Base-by-base conservation (phyloP, 1,140 invertebrate species). In the Trichogramma pretiosum region DNA sequence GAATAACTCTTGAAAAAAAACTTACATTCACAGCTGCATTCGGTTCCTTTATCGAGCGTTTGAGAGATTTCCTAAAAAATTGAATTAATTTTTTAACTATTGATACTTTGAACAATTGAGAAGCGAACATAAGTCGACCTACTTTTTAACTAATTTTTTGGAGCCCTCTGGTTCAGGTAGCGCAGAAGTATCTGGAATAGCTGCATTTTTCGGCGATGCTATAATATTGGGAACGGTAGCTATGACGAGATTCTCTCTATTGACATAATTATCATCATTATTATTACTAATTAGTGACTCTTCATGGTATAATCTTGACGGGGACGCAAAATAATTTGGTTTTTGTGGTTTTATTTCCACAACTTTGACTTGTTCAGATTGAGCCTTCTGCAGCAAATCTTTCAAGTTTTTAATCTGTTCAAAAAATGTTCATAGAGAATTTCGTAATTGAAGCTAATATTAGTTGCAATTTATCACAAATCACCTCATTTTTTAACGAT, bases 401-500 rank as follows among this genome's bases (percentile, higher is more conserved):
- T 22, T 8, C 22, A 42, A 42, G 19, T 14, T 42, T 42, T 21
- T 14, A 33, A 22, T n/a, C n/a, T n/a, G n/a, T n/a, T n/a, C n/a
- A n/a, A n/a, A n/a, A n/a, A n/a, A n/a, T n/a, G n/a, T n/a, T n/a
- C n/a, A n/a, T n/a, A n/a, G n/a, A n/a, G n/a, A n/a, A n/a, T n/a
- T n/a, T n/a, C n/a, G n/a, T n/a, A n/a, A n/a, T n/a, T n/a, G n/a
- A n/a, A n/a, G n/a, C n/a, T n/a, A n/a, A n/a, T n/a, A n/a, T n/a
- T n/a, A n/a, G n/a, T n/a, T n/a, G n/a, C n/a, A n/a, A n/a, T n/a
- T n/a, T n/a, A n/a, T n/a, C n/a, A 7, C 30, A 32, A 1, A 34
- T 16, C 37, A 45, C 43, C 43, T 45, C 43, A 5, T 16, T 14
- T 36, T 14, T 45, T 18, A 45, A 23, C 21, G 23, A 45, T 2